phyloP scores from a whole-genome alignment of 2,113 vertebrate genomes.

The Megaceryle torquata region DNA sequence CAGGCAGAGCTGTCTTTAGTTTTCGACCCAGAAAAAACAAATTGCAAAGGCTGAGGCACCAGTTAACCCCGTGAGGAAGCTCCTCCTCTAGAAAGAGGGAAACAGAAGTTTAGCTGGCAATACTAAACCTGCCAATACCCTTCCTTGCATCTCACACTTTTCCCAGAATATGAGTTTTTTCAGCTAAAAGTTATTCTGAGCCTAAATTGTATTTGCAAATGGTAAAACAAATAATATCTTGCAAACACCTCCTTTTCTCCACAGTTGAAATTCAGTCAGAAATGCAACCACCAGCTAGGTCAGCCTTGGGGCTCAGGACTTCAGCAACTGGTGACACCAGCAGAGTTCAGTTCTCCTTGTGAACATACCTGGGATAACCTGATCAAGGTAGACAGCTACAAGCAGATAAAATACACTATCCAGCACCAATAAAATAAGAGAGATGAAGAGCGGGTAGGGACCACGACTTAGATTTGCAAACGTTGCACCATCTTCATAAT shows the following conservation, averaged over 20 bases:
- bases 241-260: neutral
- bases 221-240: neutral
- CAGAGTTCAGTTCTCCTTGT: neutral
- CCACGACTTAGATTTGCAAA: constrained; percentile 85
- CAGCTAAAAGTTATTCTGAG: neutral
- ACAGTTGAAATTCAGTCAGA: rapidly evolving
- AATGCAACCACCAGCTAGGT: neutral
- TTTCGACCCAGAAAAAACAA: neutral
- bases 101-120: neutral
- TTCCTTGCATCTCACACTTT: neutral
- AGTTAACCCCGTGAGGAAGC: neutral
- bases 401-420: constrained; percentile 93
- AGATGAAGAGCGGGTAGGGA: constrained; percentile 88
- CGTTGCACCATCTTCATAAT: constrained; percentile 85
- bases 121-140: neutral
- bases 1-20: neutral
- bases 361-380: constrained; percentile 90
- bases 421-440: constrained; percentile 82
- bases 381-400: constrained; percentile 91
- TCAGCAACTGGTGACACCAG: neutral
- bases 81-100: neutral
- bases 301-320: neutral
- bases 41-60: neutral
- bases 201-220: neutral
- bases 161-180: neutral